Evolutionary conservation across 2,113 vertebrate genomes (phyloP).

Genomic region (Mesoclemmys tuberculata): DNA sequence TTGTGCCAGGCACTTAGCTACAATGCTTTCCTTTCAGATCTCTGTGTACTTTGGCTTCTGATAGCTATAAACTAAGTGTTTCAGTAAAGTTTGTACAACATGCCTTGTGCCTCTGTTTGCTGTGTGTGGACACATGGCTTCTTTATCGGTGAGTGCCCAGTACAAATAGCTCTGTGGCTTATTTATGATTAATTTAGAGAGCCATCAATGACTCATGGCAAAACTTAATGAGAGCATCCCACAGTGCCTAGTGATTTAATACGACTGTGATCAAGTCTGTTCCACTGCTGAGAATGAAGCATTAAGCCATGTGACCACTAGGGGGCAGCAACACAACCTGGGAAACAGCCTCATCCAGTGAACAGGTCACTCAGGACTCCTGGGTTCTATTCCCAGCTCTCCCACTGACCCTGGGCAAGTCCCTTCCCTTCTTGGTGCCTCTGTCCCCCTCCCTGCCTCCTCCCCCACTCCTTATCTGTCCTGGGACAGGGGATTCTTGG

Average conservation of each 20-base stretch:
- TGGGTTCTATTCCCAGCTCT: background rate
- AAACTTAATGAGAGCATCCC: background rate
- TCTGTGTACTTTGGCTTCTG: background rate
- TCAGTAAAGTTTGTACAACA: background rate
- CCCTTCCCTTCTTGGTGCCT: background rate
- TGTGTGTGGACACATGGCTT: background rate
- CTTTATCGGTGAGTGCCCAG: background rate
- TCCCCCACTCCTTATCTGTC: background rate
- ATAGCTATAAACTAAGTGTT: background rate
- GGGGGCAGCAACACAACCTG: background rate
- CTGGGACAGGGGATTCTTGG: background rate
- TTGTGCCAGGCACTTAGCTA: background rate
- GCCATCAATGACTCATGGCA: background rate
- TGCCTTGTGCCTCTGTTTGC: background rate
- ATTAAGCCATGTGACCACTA: background rate
- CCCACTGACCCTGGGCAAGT: background rate
- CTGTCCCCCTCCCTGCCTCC: background rate
- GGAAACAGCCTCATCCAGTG: background rate
- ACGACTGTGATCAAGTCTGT: background rate
- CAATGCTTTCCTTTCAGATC: background rate
- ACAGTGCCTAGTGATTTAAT: background rate
- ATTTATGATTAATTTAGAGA: background rate
- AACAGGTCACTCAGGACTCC: background rate
- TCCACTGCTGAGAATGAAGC: background rate
- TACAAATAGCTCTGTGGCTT: background rate